These are phyloP conservation scores for Micromesistius poutassou DNA, from an alignment of 2,797 vertebrate species.

Conservation along the genomic window DNA sequence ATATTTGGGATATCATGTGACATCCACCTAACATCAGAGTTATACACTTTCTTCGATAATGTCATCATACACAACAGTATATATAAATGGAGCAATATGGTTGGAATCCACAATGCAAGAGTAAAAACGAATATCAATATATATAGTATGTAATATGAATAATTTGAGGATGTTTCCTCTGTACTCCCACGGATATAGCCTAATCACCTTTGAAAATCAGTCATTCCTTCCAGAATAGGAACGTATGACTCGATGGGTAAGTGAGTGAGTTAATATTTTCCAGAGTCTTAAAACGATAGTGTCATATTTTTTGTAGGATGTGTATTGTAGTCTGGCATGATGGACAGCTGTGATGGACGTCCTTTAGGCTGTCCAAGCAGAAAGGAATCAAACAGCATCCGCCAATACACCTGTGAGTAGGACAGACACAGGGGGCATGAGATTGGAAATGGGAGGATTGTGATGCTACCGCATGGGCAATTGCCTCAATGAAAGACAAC, in stretches of 20 bases:
- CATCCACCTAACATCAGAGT: neutral
- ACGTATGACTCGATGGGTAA: no score
- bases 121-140: neutral
- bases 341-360: slow-evolving; percentile 58
- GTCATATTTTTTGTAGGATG: slow-evolving; percentile 46
- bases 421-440: neutral
- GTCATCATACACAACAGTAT: neutral
- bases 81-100: neutral
- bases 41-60: neutral
- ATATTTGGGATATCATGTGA: neutral
- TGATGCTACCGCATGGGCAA: neutral
- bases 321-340: slow-evolving; percentile 48
- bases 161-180: neutral
- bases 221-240: no score
- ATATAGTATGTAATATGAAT: neutral
- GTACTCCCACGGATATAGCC: neutral
- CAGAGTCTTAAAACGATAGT: neutral
- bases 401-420: slow-evolving; percentile 53
- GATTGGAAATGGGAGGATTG: neutral
- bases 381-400: slow-evolving; percentile 73
- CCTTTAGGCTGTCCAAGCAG: slow-evolving; percentile 34
- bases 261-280: neutral
- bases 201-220: neutral
- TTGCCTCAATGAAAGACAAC: neutral
- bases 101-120: neutral